Percentiles rank a stretch among this genome's conserved stretches.
phyloP scores from a whole-genome alignment of 1,140 invertebrate genomes.

The Leucophenga varia region DNA sequence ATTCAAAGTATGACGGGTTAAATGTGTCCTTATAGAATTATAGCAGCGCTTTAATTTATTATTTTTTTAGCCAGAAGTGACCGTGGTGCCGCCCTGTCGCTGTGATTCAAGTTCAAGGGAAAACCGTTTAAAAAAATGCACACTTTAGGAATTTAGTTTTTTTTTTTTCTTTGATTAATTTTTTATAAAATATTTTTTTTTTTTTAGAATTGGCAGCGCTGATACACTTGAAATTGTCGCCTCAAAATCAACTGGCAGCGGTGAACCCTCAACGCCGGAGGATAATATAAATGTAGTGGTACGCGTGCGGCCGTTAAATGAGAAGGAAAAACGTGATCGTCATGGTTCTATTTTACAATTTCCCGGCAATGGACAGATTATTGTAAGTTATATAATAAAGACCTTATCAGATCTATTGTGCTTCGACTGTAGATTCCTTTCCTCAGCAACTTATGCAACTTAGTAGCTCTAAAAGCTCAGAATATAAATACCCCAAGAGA shows the following conservation, averaged over 20 bases:
- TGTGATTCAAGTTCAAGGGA: constrained; percentile 47
- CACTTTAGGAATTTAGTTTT: constrained; percentile 12
- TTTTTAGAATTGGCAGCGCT: constrained; percentile 45
- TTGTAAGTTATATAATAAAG: constrained; percentile 64
- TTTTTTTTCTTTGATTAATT: too few relatives aligned
- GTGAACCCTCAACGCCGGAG: constrained; percentile 60
- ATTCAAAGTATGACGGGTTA: too few relatives aligned
- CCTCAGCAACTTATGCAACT: too few relatives aligned
- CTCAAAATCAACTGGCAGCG: constrained; percentile 47
- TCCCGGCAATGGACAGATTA: constrained; percentile 76
- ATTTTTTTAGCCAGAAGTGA: too few relatives aligned
- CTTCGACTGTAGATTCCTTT: too few relatives aligned
- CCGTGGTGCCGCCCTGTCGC: too few relatives aligned
- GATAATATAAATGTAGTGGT: constrained; percentile 81
- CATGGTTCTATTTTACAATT: constrained; percentile 70
- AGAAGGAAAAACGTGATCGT: constrained; percentile 65
- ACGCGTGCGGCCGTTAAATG: constrained; percentile 71
- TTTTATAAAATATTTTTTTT: too few relatives aligned
- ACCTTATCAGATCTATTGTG: too few relatives aligned
- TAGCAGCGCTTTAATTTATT: too few relatives aligned
- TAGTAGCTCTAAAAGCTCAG: too few relatives aligned
- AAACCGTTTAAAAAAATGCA: constrained; percentile 24
- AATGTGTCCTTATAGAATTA: too few relatives aligned
- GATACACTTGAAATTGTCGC: constrained; percentile 52
- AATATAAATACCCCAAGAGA: too few relatives aligned